A percentile compares a stretch with the other conserved stretches of the same genome.
These are phyloP conservation scores for Reticulitermes speratus DNA, from an alignment of 1,140 invertebrate species.

Conservation along the genomic window DNA sequence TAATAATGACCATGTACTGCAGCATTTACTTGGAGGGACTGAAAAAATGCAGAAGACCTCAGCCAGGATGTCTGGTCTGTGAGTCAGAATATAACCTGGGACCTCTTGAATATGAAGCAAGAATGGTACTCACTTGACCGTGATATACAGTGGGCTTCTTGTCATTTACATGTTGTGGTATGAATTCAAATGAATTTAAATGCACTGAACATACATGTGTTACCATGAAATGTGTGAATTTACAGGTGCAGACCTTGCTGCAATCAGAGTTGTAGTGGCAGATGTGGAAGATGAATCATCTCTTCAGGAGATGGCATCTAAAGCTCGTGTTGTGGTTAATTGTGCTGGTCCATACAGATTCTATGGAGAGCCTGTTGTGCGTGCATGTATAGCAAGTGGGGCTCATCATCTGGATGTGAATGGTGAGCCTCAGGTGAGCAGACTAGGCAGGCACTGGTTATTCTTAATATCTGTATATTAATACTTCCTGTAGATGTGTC, in stretches of 20 bases:
- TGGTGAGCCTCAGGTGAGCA: slow-evolving; percentile 74
- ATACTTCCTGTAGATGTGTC: background rate
- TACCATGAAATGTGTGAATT: background rate
- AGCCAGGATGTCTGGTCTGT: no score
- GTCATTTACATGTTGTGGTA: no score
- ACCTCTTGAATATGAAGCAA: no score
- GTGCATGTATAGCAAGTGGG: slow-evolving; percentile 77
- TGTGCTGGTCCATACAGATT: slow-evolving; percentile 88
- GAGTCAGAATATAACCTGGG: no score
- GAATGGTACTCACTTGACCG: no score
- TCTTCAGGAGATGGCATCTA: slow-evolving; percentile 70
- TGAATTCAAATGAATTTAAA: no score
- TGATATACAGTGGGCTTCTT: no score
- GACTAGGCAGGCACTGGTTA: background rate
- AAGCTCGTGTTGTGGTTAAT: slow-evolving; percentile 76
- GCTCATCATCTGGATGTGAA: slow-evolving; percentile 90
- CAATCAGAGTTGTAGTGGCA: slow-evolving; percentile 64
- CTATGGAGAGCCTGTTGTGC: slow-evolving; percentile 89
- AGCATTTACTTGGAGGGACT: no score
- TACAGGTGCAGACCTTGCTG: slow-evolving; percentile 26
- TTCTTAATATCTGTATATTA: background rate
- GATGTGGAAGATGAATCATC: slow-evolving; percentile 73
- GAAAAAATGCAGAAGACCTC: no score
- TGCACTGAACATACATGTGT: no score
- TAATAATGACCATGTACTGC: no score